phyloP scores from a whole-genome alignment of 2,888 invertebrate species.

The Teleogryllus oceanicus region DNA sequence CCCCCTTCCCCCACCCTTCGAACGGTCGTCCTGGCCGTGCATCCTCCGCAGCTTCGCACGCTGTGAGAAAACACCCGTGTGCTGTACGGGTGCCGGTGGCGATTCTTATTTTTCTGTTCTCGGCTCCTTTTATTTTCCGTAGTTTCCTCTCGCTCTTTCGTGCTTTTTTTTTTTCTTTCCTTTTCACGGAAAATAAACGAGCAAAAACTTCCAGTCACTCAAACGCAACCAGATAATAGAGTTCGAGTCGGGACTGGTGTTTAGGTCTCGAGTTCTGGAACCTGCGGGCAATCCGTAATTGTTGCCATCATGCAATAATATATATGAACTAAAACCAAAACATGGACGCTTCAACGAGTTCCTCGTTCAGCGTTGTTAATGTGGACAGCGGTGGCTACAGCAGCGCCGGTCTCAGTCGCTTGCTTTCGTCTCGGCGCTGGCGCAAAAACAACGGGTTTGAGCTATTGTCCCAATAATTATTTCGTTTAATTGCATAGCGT shows the following conservation, averaged over 20 bases:
- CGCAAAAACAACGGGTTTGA: neutral
- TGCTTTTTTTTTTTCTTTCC: neutral
- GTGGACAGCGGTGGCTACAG: neutral
- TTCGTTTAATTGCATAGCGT: neutral
- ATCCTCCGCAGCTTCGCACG: neutral
- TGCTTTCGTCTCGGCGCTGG: neutral
- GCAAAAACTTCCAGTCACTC: conserved; percentile 4
- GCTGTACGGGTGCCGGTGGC: conserved; percentile 9
- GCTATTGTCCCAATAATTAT: conserved; percentile 18
- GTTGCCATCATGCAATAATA: conserved; percentile 10
- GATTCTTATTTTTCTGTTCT: neutral
- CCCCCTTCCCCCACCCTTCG: neutral
- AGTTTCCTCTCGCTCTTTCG: neutral
- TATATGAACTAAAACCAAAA: neutral
- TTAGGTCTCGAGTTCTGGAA: neutral
- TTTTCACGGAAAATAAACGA: conserved; percentile 4
- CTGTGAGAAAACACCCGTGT: neutral
- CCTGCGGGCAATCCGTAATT: neutral
- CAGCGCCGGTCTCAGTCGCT: neutral
- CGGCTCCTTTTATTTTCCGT: neutral
- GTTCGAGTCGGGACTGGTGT: conserved; percentile 6
- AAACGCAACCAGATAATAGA: conserved; percentile 18
- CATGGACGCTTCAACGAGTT: neutral
- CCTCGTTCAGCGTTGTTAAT: neutral
- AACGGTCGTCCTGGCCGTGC: neutral